phyloP scores from a whole-genome alignment of 2,113 vertebrate genomes.

The Periophthalmus modestus region DNA sequence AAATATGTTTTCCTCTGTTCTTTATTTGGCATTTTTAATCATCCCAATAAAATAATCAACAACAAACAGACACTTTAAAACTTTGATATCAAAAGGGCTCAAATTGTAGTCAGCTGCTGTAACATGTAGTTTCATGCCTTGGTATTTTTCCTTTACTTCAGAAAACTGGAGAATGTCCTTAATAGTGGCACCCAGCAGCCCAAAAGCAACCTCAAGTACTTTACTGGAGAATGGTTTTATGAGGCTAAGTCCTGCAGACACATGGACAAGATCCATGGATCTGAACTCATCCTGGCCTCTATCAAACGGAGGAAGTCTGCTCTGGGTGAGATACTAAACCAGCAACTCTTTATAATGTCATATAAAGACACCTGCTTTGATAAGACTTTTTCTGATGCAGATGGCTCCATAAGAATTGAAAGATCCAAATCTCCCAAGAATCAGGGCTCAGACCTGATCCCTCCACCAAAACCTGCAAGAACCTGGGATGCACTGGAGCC shows the following conservation, averaged over 20 bases:
- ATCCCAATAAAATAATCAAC: neutral
- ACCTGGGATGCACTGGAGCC: conserved; percentile 53
- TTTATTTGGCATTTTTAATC: neutral
- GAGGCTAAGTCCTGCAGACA: conserved; percentile 91
- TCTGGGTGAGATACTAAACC: conserved; percentile 67
- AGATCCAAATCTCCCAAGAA: conserved; percentile 76
- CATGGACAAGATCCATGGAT: conserved; percentile 89
- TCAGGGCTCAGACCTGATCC: conserved; percentile 71
- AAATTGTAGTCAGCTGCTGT: neutral
- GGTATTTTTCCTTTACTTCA: conserved; percentile 67
- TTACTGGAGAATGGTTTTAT: conserved; percentile 97
- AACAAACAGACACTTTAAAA: neutral
- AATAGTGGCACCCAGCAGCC: conserved; percentile 54
- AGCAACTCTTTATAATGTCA: neutral
- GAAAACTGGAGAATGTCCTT: conserved; percentile 82
- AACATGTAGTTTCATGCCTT: neutral
- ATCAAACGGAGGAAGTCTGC: conserved; percentile 81
- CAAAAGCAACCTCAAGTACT: conserved; percentile 83
- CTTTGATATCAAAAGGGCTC: neutral
- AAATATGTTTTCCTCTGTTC: neutral
- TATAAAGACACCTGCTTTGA: neutral
- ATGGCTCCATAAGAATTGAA: conserved; percentile 74
- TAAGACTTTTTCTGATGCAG: conserved; percentile 67
- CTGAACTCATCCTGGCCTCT: conserved; percentile 92
- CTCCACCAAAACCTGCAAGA: conserved; percentile 76